Evolutionary conservation across 2,888 invertebrate genomes (phyloP).

Genomic region (Microplitis deprimator): DNA sequence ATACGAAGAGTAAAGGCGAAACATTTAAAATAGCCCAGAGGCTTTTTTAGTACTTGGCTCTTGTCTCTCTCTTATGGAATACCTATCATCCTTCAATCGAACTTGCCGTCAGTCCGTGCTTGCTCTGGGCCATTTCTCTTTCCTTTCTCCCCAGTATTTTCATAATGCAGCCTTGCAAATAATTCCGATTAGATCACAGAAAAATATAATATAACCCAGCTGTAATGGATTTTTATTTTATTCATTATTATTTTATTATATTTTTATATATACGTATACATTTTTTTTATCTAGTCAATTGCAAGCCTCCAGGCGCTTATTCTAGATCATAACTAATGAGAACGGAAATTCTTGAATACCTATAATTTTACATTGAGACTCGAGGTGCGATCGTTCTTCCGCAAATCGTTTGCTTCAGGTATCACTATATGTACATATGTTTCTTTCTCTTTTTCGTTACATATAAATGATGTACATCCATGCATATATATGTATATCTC

Average conservation of each 20-base stretch:
- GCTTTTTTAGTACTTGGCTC: conserved; percentile 3
- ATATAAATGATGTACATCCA: conserved; percentile 1
- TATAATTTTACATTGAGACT: conserved; percentile 35
- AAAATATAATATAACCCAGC: conserved; percentile 18
- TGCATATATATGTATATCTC: too few relatives aligned
- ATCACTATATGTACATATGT: background rate
- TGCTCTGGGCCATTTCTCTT: conserved; percentile 30
- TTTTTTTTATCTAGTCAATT: conserved; percentile 21
- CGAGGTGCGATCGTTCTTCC: conserved; percentile 17
- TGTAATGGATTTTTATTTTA: background rate
- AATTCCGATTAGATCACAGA: conserved; percentile 39
- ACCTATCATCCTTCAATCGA: conserved; percentile 42
- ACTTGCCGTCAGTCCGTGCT: conserved; percentile 42
- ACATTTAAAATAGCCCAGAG: conserved; percentile 12
- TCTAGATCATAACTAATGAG: conserved; percentile 42
- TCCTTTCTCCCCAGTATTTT: conserved; percentile 26
- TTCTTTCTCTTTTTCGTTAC: conserved; percentile 20
- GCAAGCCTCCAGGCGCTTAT: conserved; percentile 32
- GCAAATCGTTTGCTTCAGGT: conserved; percentile 19
- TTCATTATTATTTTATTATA: background rate
- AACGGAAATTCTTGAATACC: conserved; percentile 43
- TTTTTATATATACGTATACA: background rate
- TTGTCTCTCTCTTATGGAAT: conserved; percentile 21
- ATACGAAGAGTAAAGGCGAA: background rate
- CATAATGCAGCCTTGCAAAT: conserved; percentile 40